Evolutionary conservation across 2,113 vertebrate genomes (phyloP).

Genomic region (Poecilia latipinna): DNA sequence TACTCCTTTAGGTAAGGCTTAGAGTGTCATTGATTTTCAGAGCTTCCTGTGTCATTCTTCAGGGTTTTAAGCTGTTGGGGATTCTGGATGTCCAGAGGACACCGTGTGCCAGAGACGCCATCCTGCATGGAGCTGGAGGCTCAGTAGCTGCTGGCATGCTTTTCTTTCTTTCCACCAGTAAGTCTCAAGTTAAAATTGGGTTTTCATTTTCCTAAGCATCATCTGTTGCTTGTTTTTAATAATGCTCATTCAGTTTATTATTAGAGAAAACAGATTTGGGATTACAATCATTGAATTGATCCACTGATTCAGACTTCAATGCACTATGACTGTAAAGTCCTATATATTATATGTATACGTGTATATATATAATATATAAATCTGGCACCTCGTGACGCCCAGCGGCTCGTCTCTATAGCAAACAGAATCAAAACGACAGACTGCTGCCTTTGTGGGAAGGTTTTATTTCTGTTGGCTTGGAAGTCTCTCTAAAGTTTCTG

Average conservation of each 20-base stretch:
- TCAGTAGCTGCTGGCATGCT: constrained; percentile 44
- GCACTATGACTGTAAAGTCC: too few species aligned
- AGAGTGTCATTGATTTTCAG: background rate
- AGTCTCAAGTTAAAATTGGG: background rate
- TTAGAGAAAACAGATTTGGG: too few species aligned
- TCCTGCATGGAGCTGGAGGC: constrained; percentile 63
- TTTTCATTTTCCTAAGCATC: too few species aligned
- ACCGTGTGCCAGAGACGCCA: constrained; percentile 58
- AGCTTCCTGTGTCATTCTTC: background rate
- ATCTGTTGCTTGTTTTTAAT: too few species aligned
- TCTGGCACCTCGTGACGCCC: constrained; percentile 31
- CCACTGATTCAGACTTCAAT: too few species aligned
- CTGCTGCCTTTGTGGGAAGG: background rate
- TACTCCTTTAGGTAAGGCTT: too few species aligned
- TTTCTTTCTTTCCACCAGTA: constrained; percentile 68
- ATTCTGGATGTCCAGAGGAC: constrained; percentile 59
- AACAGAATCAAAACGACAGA: background rate
- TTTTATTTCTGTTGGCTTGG: background rate
- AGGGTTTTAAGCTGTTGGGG: constrained; percentile 60
- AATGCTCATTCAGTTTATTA: too few species aligned
- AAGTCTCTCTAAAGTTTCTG: too few species aligned
- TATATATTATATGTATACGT: too few species aligned
- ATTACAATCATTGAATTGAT: too few species aligned
- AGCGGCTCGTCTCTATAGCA: background rate
- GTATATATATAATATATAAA: too few species aligned